A percentile compares a stretch with the other conserved stretches of the same genome.
phyloP scores from a whole-genome alignment of 2,113 vertebrate genomes.

The Macquaria ambigua region DNA sequence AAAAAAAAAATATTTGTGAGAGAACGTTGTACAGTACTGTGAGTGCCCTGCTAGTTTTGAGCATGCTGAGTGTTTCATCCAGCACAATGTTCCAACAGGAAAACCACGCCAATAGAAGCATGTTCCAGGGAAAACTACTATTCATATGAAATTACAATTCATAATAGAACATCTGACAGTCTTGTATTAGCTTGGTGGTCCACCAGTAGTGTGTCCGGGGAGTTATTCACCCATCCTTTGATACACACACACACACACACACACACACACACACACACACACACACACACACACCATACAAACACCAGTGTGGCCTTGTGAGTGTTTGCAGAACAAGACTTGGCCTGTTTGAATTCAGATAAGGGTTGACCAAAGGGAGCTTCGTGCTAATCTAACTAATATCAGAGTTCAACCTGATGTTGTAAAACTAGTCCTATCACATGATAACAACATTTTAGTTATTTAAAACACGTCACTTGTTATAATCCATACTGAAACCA shows the following conservation, averaged over 20 bases:
- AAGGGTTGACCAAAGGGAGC: slow-evolving; percentile 56
- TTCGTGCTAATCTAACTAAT: slow-evolving; percentile 37
- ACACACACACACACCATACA: slow-evolving; percentile 3
- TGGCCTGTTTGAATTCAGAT: slow-evolving; percentile 67
- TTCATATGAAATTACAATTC: neutral
- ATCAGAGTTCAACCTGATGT: slow-evolving; percentile 4
- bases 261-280: too few species aligned
- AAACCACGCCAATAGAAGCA: neutral
- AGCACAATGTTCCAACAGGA: neutral
- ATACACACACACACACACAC: neutral
- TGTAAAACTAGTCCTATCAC: neutral
- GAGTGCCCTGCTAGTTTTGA: neutral
- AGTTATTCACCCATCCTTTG: slow-evolving; percentile 27
- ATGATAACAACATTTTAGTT: neutral
- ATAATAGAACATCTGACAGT: neutral
- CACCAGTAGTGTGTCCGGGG: neutral
- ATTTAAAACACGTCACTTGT: slow-evolving; percentile 6
- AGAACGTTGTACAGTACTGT: neutral
- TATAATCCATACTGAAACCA: neutral
- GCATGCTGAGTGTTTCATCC: neutral
- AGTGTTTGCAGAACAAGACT: slow-evolving; percentile 58
- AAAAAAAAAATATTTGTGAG: too few species aligned
- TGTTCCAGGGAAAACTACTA: neutral
- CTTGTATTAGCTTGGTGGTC: neutral
- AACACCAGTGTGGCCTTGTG: slow-evolving; percentile 22